These are phyloP conservation scores for Drosophila bifasciata DNA, from an alignment of 1,140 invertebrate species.

Conservation along the genomic window DNA sequence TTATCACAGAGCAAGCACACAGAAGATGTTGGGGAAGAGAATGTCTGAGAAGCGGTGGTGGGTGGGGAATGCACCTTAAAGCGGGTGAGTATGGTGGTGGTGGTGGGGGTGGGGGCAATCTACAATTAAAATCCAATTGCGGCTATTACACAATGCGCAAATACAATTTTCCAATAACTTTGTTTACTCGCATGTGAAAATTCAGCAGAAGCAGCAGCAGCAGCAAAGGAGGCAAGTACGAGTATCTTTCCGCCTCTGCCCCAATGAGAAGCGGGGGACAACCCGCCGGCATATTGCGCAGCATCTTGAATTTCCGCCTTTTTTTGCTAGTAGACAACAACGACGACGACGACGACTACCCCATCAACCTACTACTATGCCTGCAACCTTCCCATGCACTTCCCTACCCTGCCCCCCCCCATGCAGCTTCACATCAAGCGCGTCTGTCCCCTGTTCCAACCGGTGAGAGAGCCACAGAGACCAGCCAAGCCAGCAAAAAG, in stretches of 20 bases:
- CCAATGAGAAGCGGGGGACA: neutral
- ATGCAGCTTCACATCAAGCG: too few relatives aligned
- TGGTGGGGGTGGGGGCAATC: conserved; percentile 17
- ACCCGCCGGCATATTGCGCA: conserved; percentile 62
- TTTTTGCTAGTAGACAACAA: conserved; percentile 41
- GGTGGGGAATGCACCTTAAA: too few relatives aligned
- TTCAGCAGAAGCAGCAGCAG: conserved; percentile 29
- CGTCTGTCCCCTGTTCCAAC: neutral
- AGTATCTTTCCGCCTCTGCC: too few relatives aligned
- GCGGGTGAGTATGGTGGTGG: too few relatives aligned
- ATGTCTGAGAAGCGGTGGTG: neutral
- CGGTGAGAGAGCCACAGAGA: neutral
- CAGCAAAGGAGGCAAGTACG: neutral
- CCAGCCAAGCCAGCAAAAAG: conserved; percentile 38
- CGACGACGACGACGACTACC: conserved; percentile 5
- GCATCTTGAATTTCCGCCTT: conserved; percentile 71
- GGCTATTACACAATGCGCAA: conserved; percentile 66
- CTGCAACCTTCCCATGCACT: neutral
- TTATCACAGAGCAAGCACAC: conserved; percentile 23
- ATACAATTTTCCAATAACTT: conserved; percentile 68
- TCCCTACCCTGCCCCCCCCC: too few relatives aligned
- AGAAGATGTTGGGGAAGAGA: conserved; percentile 13
- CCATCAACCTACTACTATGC: too few relatives aligned
- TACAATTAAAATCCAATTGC: conserved; percentile 73
- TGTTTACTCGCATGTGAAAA: conserved; percentile 69